These are phyloP conservation scores for Platanista minor DNA, from an alignment of 2,113 vertebrate species.

Conservation along the genomic window DNA sequence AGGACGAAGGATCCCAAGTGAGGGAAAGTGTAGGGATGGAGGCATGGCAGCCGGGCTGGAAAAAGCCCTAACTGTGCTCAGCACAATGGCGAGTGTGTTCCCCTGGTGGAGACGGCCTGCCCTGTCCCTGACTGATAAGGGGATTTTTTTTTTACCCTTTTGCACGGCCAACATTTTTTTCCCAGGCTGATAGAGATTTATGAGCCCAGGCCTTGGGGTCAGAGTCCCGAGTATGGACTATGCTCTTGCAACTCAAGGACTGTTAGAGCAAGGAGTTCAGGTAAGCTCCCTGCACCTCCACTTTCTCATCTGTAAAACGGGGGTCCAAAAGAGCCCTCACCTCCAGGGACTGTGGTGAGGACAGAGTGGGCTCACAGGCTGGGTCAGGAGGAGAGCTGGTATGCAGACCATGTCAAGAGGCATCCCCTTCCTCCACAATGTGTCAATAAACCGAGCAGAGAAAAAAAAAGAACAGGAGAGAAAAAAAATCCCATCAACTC, in stretches of 20 bases:
- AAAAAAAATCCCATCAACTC: background rate
- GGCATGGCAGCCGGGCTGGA: background rate
- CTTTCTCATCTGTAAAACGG: background rate
- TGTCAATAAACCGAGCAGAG: background rate
- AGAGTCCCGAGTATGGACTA: background rate
- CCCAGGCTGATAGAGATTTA: background rate
- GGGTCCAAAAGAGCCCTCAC: background rate
- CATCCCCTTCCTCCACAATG: background rate
- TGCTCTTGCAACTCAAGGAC: background rate
- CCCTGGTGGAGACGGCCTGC: fast-evolving
- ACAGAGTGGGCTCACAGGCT: no score
- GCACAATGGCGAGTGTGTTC: conserved; percentile 66
- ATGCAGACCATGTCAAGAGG: fast-evolving
- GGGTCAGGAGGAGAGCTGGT: background rate
- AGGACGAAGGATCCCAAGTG: conserved; percentile 56
- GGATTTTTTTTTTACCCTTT: background rate
- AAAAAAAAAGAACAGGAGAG: background rate
- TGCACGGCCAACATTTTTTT: background rate
- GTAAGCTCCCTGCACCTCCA: background rate
- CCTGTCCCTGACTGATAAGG: conserved; percentile 55
- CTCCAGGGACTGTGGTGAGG: background rate
- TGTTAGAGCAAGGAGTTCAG: background rate
- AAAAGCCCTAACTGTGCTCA: conserved; percentile 56
- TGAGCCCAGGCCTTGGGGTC: background rate
- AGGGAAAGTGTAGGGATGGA: conserved; percentile 11